Conservation (phyloP, 2,797 vertebrate species). For the Helostoma temminkii region DNA sequence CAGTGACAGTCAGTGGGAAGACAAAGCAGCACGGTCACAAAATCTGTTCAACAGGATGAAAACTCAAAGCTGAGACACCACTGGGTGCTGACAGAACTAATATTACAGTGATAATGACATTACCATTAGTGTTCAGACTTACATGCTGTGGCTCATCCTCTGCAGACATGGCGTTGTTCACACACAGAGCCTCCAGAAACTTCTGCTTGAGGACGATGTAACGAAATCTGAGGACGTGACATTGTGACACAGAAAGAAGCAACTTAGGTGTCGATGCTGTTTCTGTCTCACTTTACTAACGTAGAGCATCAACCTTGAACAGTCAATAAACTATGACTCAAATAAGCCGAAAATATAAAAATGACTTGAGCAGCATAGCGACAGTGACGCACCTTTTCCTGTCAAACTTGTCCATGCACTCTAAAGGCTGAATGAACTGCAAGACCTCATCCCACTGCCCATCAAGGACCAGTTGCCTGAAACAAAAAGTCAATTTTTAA, state of each 20-base stretch:
- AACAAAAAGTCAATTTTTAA: conserved; percentile 29
- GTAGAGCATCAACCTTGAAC: too few relatives aligned
- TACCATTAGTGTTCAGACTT: conserved; percentile 72
- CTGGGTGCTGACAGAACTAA: too few relatives aligned
- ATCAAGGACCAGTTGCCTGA: conserved; percentile 95
- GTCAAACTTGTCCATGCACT: conserved; percentile 99
- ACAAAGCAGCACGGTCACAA: conserved; percentile 22
- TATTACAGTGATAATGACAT: background rate
- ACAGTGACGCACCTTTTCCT: conserved; percentile 89
- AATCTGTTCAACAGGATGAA: background rate
- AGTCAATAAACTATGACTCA: background rate
- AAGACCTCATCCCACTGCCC: conserved; percentile 99
- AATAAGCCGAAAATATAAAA: background rate
- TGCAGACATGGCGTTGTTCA: conserved; percentile 98
- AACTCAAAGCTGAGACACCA: background rate
- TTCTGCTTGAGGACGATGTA: conserved; percentile 99
- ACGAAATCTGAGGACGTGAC: conserved; percentile 87
- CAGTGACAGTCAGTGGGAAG: conserved; percentile 22
- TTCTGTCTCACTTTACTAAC: background rate
- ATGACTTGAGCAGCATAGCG: background rate
- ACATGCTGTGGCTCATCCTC: conserved; percentile 98
- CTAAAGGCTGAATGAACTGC: conserved; percentile 98
- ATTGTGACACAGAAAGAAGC: background rate
- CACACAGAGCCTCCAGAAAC: conserved; percentile 97
- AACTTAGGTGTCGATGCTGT: background rate